A percentile compares a stretch with the other conserved stretches of the same genome.
These are phyloP conservation scores for Erethizon dorsatum DNA, from an alignment of 2,797 vertebrate species.

Conservation along the genomic window DNA sequence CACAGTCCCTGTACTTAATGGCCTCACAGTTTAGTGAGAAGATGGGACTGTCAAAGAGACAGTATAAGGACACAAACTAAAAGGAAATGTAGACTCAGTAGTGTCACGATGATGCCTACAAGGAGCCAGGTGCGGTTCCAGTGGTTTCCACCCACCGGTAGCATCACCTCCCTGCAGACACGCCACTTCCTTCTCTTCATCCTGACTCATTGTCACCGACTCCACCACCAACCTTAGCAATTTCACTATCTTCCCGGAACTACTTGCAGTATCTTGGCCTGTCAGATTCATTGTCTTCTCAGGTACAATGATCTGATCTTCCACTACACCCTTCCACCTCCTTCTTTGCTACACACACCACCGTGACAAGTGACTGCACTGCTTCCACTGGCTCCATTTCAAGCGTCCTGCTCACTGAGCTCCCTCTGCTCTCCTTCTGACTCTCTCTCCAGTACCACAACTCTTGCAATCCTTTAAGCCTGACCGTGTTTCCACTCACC, in stretches of 20 bases:
- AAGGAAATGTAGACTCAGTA: not conserved
- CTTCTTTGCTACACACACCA: not conserved
- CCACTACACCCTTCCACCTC: not conserved
- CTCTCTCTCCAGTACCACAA: not conserved
- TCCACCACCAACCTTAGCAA: not conserved
- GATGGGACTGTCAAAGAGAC: not conserved
- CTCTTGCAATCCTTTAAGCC: not conserved
- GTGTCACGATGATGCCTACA: not conserved
- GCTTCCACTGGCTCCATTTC: not conserved
- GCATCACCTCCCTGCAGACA: not conserved
- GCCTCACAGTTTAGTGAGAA: conserved; percentile 42
- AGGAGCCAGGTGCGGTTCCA: not conserved
- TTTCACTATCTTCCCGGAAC: not conserved
- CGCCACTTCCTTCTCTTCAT: not conserved
- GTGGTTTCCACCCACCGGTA: not conserved
- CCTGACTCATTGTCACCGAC: not conserved
- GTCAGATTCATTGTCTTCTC: not conserved
- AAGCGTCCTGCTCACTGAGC: not conserved
- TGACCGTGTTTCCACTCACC: not conserved
- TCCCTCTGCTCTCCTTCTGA: not conserved
- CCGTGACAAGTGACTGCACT: not conserved
- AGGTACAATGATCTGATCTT: not conserved
- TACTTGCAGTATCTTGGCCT: not conserved
- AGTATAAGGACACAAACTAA: conserved; percentile 34
- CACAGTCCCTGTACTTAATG: not conserved